A percentile compares a stretch with the other conserved stretches of the same genome.
phyloP scores from a whole-genome alignment of 2,797 vertebrate genomes.

The Erethizon dorsatum region DNA sequence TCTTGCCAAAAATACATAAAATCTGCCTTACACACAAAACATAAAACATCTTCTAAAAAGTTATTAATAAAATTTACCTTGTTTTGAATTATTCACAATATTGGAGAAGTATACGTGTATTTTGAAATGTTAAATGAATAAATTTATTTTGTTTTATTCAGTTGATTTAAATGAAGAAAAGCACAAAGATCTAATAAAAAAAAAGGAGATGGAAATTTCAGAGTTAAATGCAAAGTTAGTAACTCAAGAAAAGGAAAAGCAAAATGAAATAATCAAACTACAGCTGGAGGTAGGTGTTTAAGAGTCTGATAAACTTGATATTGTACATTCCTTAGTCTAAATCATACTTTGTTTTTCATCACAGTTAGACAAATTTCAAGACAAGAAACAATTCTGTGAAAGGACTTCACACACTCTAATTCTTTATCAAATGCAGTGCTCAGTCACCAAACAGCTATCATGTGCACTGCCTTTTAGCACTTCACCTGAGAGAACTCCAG shows the following conservation, averaged over 20 bases:
- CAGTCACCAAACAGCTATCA: neutral
- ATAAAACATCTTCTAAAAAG: conserved; percentile 50
- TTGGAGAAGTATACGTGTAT: neutral
- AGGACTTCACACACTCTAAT: neutral
- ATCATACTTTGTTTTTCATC: neutral
- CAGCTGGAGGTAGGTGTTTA: conserved; percentile 94
- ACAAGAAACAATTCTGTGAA: neutral
- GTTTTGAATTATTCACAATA: conserved; percentile 19
- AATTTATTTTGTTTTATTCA: conserved; percentile 80
- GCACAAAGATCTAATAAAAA: conserved; percentile 88
- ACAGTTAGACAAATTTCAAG: conserved; percentile 35
- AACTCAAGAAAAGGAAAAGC: conserved; percentile 94
- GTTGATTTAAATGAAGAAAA: conserved; percentile 89
- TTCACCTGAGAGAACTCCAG: conserved; percentile 18
- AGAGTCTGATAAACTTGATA: neutral
- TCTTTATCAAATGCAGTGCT: neutral
- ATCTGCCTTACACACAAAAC: neutral
- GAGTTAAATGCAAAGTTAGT: conserved; percentile 92
- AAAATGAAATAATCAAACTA: conserved; percentile 95
- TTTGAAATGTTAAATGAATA: conserved; percentile 66
- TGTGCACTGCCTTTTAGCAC: neutral
- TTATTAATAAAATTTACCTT: conserved; percentile 55
- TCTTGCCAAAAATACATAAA: conserved; percentile 58
- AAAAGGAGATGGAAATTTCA: conserved; percentile 91
- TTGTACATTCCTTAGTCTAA: neutral